Evolutionary conservation across 1,140 invertebrate genomes (phyloP).

Genomic region (Pygmarrhopalites habei): DNA sequence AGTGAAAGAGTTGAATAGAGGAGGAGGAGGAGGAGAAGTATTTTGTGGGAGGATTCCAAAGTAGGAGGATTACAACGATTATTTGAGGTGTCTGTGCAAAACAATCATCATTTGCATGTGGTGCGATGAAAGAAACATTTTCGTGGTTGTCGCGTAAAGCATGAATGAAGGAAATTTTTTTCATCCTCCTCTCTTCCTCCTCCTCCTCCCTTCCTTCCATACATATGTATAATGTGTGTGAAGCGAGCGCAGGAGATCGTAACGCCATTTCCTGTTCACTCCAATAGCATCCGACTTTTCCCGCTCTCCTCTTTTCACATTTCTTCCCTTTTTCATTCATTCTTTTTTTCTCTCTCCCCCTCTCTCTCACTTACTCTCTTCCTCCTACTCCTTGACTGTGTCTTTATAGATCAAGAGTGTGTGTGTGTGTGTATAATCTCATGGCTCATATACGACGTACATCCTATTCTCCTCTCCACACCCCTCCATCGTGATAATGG

Average conservation of each 20-base stretch:
- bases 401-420: too few species aligned
- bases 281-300: neutral
- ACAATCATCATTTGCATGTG: conserved; percentile 8
- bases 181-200: too few species aligned
- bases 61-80: too few species aligned
- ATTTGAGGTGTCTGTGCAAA: conserved; percentile 18
- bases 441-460: too few species aligned
- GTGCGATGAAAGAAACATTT: conserved; percentile 6
- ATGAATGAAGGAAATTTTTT: neutral
- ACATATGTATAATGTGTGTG: conserved; percentile 13
- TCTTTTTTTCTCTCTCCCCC: neutral
- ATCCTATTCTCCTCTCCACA: too few species aligned
- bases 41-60: neutral
- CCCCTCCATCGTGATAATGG: too few species aligned
- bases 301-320: neutral
- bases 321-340: neutral
- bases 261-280: conserved; percentile 20
- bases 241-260: conserved; percentile 2
- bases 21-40: neutral
- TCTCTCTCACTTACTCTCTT: too few species aligned
- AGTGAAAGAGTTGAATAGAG: neutral
- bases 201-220: too few species aligned
- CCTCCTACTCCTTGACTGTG: too few species aligned
- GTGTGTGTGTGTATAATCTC: too few species aligned
- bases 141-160: neutral